Base-by-base conservation (phyloP, 2,113 vertebrate genomes). In the Puma concolor region DNA sequence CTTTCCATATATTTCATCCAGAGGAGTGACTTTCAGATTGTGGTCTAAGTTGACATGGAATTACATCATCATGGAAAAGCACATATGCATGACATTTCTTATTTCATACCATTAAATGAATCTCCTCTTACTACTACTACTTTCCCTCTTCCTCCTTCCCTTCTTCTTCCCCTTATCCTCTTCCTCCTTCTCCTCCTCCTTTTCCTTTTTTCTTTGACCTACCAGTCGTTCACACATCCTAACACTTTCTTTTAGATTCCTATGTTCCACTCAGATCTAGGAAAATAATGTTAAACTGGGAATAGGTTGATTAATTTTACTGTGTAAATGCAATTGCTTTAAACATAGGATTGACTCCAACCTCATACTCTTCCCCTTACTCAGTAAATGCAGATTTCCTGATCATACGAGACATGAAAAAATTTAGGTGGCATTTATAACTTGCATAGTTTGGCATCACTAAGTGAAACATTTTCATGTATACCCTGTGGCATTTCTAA, bases 371-470 rank as follows among this genome's bases (percentile, higher is more conserved):
- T 38, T 89, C 79, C 27, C 14, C 19, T 74, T 89, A 79, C 21
- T 82, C 17, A 82, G 25, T 88, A 96, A 91, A 77, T 66, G 33
- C 27, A 89, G 63, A 60, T 48, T 94, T 94, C n/a, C 38, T 95
- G 23, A 77, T 25, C 16, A 57, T 72, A 52, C 74, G 4, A 89
- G 48, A 84, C 44, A 88, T 48, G 57, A 69, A 94, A 94, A 89
- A 74, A 63, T 16, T 88, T 95, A 88, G 21, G 76, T 54, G 83
- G 15, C 9, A 82, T 89, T 86, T 77, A 48, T 63, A 92, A 33
- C 36, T 82, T 63, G 71, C 10, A 12, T 71, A 93, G 36, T 69
- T 83, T 91, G 38, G 14, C 50, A 36, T 64, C 21, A 44, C 38
- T 74, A 93, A 93, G 13, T 63, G 94, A 87, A 67, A 92, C 5